A percentile compares a stretch with the other conserved stretches of the same genome.
These are phyloP conservation scores for Listronotus oregonensis DNA, from an alignment of 1,140 invertebrate species.

Conservation along the genomic window DNA sequence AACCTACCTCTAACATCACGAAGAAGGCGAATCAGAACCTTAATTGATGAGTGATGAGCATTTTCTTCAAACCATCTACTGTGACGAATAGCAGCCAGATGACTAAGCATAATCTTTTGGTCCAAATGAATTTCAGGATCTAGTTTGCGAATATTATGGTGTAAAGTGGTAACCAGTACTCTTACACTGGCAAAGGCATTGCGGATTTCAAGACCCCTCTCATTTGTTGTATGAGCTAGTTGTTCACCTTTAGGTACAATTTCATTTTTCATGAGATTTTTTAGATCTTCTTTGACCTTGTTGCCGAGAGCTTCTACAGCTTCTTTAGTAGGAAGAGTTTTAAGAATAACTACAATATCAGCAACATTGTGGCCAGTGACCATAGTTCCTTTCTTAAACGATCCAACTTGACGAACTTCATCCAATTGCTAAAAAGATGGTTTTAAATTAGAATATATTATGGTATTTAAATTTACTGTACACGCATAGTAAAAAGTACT, in stretches of 20 bases:
- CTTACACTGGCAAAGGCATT: conserved; percentile 83
- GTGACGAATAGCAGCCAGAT: conserved; percentile 92
- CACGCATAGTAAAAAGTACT: too few species aligned
- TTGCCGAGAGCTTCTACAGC: conserved; percentile 89
- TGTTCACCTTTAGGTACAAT: conserved; percentile 64
- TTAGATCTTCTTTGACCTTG: conserved; percentile 86
- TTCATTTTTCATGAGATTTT: conserved; percentile 67
- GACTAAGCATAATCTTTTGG: conserved; percentile 82
- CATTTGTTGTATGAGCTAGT: conserved; percentile 68
- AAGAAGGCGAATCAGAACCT: conserved; percentile 90
- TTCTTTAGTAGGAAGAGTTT: conserved; percentile 95
- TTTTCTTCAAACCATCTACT: conserved; percentile 99
- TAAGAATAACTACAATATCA: conserved; percentile 97
- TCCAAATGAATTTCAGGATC: conserved; percentile 91
- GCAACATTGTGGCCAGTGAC: conserved; percentile 93
- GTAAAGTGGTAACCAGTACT: conserved; percentile 90
- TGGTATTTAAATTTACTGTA: too few species aligned
- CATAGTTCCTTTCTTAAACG: conserved; percentile 98
- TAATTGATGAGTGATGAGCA: conserved; percentile 95
- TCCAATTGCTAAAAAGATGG: conserved; percentile 81
- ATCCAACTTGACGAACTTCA: conserved; percentile 94
- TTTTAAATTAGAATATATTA: not conserved
- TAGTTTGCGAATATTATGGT: conserved; percentile 90
- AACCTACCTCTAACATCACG: conserved; percentile 89
- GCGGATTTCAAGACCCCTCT: conserved; percentile 82